Evolutionary conservation across 1,140 invertebrate species (phyloP), one percentile per base, ranked within the genome.

Genomic region (Formica exsecta): DNA sequence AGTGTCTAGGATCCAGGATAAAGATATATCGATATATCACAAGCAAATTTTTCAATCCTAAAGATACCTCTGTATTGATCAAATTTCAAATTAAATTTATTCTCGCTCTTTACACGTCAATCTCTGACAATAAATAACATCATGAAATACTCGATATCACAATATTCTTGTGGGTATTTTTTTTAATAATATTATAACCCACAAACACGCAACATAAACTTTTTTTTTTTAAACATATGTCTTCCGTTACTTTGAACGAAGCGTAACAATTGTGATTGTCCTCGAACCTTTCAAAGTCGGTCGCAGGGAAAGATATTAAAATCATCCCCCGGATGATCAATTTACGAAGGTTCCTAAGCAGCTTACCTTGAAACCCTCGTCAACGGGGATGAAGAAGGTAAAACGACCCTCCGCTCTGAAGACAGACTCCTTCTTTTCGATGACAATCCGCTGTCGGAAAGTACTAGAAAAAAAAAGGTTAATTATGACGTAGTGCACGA

Each of bases 381-480:
- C 98, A n/a, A 98, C 96, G 9, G 98, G 98, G 92, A 99, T 97
- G 93, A 98, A 98, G 93, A 98, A 99, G 6, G 98, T 98, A 94
- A 97, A 97, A 86, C 96, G 95, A 61, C 98, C 98, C 86, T 97
- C 97, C 29, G 96, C 96, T 88, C 96, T 96, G 93, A 97, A 98
- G 51, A 98, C 95, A 41, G 97, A 96, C 92, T 97, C 96, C 95
- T 98, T 98, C 65, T 96, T 95, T 36, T 96, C 96, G 76, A 96
- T 92, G 85, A 96, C 95, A 70, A 98, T 97, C 93, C 97, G 96
- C 90, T 97, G 96, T 48, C 97, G 96, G 95, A 98, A 98, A 64
- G 96, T 96, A 91, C 97, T 97, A 94, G 54, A 86, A 83, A 87
- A 84, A 80, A 81, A 86, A 77, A 19, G 68, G 75, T 89, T 89